A percentile compares a stretch with the other conserved stretches of the same genome.
Evolutionary conservation across 2,797 vertebrate species (phyloP).

Genomic region (Mionectes olivaceus): DNA sequence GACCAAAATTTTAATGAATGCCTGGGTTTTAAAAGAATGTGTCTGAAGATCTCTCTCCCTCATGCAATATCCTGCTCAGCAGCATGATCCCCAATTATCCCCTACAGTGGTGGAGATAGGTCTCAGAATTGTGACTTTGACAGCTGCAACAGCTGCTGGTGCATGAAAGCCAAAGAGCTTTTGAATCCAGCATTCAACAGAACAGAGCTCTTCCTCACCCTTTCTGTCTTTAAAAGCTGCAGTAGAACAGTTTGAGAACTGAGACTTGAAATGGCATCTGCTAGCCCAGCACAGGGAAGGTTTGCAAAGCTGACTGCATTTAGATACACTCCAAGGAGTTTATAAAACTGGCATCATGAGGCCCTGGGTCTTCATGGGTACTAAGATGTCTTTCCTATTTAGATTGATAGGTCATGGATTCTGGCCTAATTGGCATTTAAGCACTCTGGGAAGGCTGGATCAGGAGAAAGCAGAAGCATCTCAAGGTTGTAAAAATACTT

Average conservation of each 20-base stretch:
- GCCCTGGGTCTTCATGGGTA: too few species aligned
- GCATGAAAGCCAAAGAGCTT: background rate
- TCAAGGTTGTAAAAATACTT: background rate
- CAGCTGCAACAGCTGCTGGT: conserved; percentile 6
- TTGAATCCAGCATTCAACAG: background rate
- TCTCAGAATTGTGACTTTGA: background rate
- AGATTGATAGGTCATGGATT: background rate
- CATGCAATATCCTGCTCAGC: background rate
- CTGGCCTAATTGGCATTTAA: background rate
- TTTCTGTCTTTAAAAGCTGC: background rate
- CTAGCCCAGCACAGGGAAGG: fast-evolving
- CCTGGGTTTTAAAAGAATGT: background rate
- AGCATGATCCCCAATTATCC: background rate
- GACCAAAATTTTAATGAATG: background rate
- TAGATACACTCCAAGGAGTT: background rate
- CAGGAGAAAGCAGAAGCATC: background rate
- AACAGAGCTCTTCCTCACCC: background rate
- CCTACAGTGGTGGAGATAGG: background rate
- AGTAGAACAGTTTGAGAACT: background rate
- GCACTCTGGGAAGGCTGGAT: background rate
- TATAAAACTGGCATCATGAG: background rate
- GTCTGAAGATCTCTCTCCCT: background rate
- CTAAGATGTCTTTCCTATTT: background rate
- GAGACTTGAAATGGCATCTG: background rate
- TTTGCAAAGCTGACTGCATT: background rate